These are phyloP conservation scores for Saccopteryx bilineata DNA, from an alignment of 2,113 vertebrate species.

Conservation along the genomic window DNA sequence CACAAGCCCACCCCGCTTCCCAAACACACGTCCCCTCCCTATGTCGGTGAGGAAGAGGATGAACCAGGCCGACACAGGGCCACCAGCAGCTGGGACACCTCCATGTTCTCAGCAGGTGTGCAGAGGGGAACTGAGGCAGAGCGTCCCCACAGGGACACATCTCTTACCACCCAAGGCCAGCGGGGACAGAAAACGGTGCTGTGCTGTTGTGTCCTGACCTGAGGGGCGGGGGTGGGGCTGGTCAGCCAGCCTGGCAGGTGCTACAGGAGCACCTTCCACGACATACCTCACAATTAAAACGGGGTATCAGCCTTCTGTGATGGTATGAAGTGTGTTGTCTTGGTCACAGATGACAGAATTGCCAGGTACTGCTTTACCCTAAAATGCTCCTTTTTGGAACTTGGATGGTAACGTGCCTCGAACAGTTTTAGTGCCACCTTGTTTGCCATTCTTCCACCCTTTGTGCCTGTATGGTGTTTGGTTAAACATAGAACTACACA, in stretches of 20 bases:
- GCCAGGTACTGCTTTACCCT: background rate
- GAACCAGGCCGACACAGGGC: slow-evolving; percentile 86
- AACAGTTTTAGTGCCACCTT: too few relatives aligned
- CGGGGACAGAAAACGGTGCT: background rate
- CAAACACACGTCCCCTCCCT: slow-evolving; percentile 86
- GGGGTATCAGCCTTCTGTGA: background rate
- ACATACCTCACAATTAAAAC: slow-evolving; percentile 59
- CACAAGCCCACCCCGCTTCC: slow-evolving; percentile 83
- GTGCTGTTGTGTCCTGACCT: slow-evolving; percentile 86
- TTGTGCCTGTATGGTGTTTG: too few relatives aligned
- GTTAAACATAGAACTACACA: too few relatives aligned
- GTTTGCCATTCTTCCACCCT: too few relatives aligned
- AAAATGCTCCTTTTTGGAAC: background rate
- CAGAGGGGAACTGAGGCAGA: slow-evolving; percentile 77
- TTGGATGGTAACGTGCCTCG: too few relatives aligned
- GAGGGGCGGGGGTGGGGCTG: background rate
- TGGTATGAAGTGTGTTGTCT: background rate
- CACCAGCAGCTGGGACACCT: slow-evolving; percentile 85
- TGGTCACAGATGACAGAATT: background rate
- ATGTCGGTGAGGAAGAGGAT: slow-evolving; percentile 89
- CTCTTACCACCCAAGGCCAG: background rate
- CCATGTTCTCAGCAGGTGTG: slow-evolving; percentile 92
- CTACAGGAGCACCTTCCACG: background rate
- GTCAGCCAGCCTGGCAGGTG: background rate
- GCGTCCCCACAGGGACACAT: background rate